Base-by-base conservation (phyloP, 92 coral and sea anemone genomes). In the Virgularia gustaviana region DNA sequence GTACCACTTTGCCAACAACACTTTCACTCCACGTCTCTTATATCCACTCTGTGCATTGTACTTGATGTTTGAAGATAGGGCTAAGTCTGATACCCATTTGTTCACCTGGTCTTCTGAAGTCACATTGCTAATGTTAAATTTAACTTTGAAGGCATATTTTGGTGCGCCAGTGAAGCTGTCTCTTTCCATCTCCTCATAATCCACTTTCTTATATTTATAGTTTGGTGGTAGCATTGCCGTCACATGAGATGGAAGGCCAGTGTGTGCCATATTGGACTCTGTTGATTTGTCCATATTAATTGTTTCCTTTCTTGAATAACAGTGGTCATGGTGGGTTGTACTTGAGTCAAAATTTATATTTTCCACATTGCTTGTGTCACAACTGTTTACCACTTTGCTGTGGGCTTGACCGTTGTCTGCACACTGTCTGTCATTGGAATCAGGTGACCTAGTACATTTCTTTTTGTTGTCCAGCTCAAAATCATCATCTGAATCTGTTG, bases 21-120 rank as follows among this genome's bases (percentile, higher is more conserved):
- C 63, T 30, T 67, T 54, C 4, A 67, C 59, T 8, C 83, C 77
- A 10, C 68, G 67, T 12, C 71, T 20, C 38, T 78, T 67, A 57
- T 78, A 66, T 3, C 70, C 77, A 28, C 65, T 56, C 54, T 81
- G 75, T 49, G 65, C 27, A 44, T 81, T 81, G 61, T 81, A 81
- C 63, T 81, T 83, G 15, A 83, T 71, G 39, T 78, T 77, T 5
- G 79, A 60, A 6, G 79, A 51, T n/a, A n/a, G n/a, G 15, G 33
- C 45, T 10, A 62, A 36, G 45, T 39, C 45, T 7, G 45, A 39
- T 7, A 39, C 15, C 45, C 45, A 39, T 39, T 15, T 39, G 8
- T 39, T 15, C 8, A 39, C 8, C 15, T 39, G 9, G 8, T 39
- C 15, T 15, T 39, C 9, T 39, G 45, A 7, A 7, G 45, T 7